Conservation (phyloP, 2,113 vertebrate species). For the Gila orcuttii region DNA sequence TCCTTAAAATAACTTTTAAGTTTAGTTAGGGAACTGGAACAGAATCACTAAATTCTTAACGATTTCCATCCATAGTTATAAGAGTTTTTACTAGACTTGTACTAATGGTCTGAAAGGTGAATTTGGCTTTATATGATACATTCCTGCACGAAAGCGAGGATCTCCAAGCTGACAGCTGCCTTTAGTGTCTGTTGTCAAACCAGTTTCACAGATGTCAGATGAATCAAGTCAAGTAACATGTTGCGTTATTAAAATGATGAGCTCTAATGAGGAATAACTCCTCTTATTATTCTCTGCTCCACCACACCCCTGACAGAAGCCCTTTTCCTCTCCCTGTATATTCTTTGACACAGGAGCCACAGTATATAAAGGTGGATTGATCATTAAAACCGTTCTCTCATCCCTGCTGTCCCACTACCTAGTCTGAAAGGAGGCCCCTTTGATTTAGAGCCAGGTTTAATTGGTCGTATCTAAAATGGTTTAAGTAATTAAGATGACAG, state of each 20-base stretch:
- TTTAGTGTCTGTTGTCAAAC: slow-evolving; percentile 45
- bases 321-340: not conserved
- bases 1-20: not conserved
- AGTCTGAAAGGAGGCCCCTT: slow-evolving; percentile 45
- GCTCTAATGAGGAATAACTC: slow-evolving; percentile 59
- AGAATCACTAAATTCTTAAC: not conserved
- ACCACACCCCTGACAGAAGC: slow-evolving; percentile 55
- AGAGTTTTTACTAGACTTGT: slow-evolving; percentile 10
- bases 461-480: slow-evolving; percentile 59
- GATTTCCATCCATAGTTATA: not conserved
- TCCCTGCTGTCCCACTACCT: slow-evolving; percentile 46
- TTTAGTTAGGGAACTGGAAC: not conserved
- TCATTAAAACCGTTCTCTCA: slow-evolving; percentile 55
- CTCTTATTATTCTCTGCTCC: slow-evolving; percentile 50
- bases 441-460: slow-evolving; percentile 56
- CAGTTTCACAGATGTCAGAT: slow-evolving; percentile 34
- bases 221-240: slow-evolving; percentile 47
- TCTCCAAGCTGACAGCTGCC: slow-evolving; percentile 45
- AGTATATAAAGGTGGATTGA: slow-evolving; percentile 58
- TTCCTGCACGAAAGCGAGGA: slow-evolving; percentile 15
- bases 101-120: slow-evolving; percentile 34
- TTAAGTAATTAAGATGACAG: slow-evolving; percentile 64
- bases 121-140: slow-evolving; percentile 14
- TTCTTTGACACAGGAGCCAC: slow-evolving; percentile 27
- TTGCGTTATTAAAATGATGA: slow-evolving; percentile 46